Base-by-base conservation (phyloP, 1,140 invertebrate species). In the Drosophila albomicans region DNA sequence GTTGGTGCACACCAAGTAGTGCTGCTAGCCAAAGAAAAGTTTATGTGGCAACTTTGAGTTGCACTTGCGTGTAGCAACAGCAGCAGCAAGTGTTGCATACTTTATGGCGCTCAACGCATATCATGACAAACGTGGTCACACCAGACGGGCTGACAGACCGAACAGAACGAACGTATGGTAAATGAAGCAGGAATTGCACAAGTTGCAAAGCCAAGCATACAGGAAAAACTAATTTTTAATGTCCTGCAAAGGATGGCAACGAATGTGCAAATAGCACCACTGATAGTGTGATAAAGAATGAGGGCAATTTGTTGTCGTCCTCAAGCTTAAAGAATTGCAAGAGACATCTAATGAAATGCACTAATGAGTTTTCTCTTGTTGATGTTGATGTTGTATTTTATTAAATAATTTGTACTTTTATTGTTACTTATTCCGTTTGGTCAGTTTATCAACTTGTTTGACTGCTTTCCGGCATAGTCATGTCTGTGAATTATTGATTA, bases 221-320 rank as follows among this genome's bases (percentile, higher is more conserved):
- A 73, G 78, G 62, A 41, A 38, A 78, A 82, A 82, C 80, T 62
- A 82, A 82, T 82, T 82, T 82, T 82, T 71, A 79, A 82, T 82
- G 71, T 38, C 28, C 63, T 38, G n/a, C 3, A 25, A 11, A 0
- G 32, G 71, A 32, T 38, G 25, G 16, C 20, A 6, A 49, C n/a
- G 10, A 64, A 25, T 52, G 20, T 20, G 30, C 16, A 49, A 49
- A 46, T 32, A 20, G 3, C 13, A 16, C 20, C 13, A 25, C 20
- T 3, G 20, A 13, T 6, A 25, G 15, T 43, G 30, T 54, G 28
- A 38, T 63, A 35, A 11, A 10, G 5, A 32, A 20, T 13, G 30
- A 28, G 35, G 75, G 41, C 13, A 72, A 62, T 82, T 82, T 82
- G 80, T 82, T 30, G 5, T 49, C n/a, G 32, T 57, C 5, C 11